phyloP scores from a whole-genome alignment of 1,140 invertebrate genomes.

The Harlomillsia oculata region DNA sequence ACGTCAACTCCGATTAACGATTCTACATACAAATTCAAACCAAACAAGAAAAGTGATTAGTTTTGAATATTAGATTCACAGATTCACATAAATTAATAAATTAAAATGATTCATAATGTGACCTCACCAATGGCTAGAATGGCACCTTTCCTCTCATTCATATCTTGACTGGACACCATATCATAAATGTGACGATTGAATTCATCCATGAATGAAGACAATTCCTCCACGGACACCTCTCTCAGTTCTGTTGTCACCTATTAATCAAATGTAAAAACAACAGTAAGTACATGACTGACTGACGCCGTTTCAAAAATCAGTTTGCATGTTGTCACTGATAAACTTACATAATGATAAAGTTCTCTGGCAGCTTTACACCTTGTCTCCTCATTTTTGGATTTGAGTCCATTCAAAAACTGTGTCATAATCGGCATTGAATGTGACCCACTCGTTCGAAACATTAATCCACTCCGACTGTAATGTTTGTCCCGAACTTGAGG shows the following conservation, averaged over 20 bases:
- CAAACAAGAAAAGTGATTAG: constrained; percentile 11
- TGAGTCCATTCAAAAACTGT: constrained; percentile 74
- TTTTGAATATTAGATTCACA: background rate
- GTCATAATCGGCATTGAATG: constrained; percentile 48
- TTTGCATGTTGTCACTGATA: background rate
- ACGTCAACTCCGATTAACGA: constrained; percentile 85
- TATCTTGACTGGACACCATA: constrained; percentile 85
- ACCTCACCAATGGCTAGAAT: constrained; percentile 79
- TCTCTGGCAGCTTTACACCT: constrained; percentile 76
- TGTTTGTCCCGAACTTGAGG: background rate
- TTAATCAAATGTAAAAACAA: constrained; percentile 16
- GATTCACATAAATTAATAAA: background rate
- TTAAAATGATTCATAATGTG: constrained; percentile 4
- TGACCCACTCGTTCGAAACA: constrained; percentile 5
- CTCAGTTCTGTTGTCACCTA: constrained; percentile 71
- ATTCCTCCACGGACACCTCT: constrained; percentile 82
- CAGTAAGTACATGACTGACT: background rate
- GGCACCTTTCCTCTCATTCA: constrained; percentile 90
- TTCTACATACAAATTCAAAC: constrained; percentile 49
- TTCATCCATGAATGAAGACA: constrained; percentile 81
- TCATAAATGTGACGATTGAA: constrained; percentile 93
- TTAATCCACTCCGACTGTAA: constrained; percentile 3
- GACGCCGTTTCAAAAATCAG: background rate
- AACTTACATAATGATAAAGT: constrained; percentile 68
- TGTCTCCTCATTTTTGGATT: constrained; percentile 74